Evolutionary conservation across 1,140 invertebrate species (phyloP), one percentile per base, ranked within the genome.

Genomic region (Triops longicaudatus): DNA sequence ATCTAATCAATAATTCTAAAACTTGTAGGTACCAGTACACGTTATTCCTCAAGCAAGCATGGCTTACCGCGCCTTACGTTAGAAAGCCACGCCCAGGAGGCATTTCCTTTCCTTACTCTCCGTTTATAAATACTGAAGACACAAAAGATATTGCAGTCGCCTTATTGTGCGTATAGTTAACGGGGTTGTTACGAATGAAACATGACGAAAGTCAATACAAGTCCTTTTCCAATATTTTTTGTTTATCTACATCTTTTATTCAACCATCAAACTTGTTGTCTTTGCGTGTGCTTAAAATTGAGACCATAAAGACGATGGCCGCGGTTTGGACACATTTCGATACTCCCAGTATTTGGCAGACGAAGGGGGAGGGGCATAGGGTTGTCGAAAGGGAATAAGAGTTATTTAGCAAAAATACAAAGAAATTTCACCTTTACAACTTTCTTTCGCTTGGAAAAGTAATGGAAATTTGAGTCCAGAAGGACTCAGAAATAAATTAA

Each of bases 51-150:
- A 73, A n/a, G 71, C 76, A 11, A 43, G 72, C 28, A 77, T 73
- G 71, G 76, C 73, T 28, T 77, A 77, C 28, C 76, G 76, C 44
- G 76, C 76, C 28, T 41, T 77, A n/a, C 76, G 76, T 26, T 77
- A 43, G 73, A 41, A 73, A 7, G 14, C 9, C 26, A 26, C 9
- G 22, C 50, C 50, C 50, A 63, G 22, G 50, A 22, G 50, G 9
- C 50, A 14, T 63, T 63, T 22, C 50, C 5, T 63, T 37, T 37
- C 31, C 7, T 7, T 37, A 37, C 31, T 37, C 7, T 37, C 7
- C 2, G 31, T 37, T 37, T 37, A 37, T 7, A 37, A 37, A 37
- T 63, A 63, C 4, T 22, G 1, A 63, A 14, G 17, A 63, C 43
- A 44, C 11, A 63, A 63, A 63, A 12, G 50, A 22, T 63, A 17